These are phyloP conservation scores for Arremon brunneinucha DNA, from an alignment of 2,797 vertebrate species.

Conservation along the genomic window DNA sequence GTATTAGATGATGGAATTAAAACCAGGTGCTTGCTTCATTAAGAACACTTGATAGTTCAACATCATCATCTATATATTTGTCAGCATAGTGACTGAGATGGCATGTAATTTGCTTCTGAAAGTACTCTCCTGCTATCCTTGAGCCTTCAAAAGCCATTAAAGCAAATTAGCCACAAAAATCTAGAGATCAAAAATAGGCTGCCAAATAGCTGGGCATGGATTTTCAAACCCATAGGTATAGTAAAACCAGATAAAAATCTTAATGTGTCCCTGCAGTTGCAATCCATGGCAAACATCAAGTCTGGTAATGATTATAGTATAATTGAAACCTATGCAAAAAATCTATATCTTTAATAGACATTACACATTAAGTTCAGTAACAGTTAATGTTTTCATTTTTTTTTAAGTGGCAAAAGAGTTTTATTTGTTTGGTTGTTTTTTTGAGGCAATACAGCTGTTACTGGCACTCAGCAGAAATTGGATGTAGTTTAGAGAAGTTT, in stretches of 20 bases:
- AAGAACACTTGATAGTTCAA: slow-evolving; percentile 42
- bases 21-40: slow-evolving; percentile 33
- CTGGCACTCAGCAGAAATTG: background rate
- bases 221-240: slow-evolving; percentile 19
- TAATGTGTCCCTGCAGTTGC: background rate
- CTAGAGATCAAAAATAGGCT: slow-evolving; percentile 27
- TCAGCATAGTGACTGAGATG: slow-evolving; percentile 28
- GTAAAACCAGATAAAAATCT: slow-evolving; percentile 18
- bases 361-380: background rate
- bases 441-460: background rate
- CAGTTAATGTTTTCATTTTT: background rate
- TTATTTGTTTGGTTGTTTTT: background rate
- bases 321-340: background rate
- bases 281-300: background rate
- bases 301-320: background rate
- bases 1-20: slow-evolving; percentile 34
- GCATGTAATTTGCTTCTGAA: slow-evolving; percentile 42
- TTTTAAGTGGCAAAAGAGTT: background rate
- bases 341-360: background rate
- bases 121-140: background rate
- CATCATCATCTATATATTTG: slow-evolving; percentile 38
- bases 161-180: slow-evolving; percentile 35
- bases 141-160: slow-evolving; percentile 54
- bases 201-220: background rate
- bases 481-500: background rate